These are phyloP conservation scores for Hyalella azteca DNA, from an alignment of 2,888 invertebrate species.

Conservation along the genomic window DNA sequence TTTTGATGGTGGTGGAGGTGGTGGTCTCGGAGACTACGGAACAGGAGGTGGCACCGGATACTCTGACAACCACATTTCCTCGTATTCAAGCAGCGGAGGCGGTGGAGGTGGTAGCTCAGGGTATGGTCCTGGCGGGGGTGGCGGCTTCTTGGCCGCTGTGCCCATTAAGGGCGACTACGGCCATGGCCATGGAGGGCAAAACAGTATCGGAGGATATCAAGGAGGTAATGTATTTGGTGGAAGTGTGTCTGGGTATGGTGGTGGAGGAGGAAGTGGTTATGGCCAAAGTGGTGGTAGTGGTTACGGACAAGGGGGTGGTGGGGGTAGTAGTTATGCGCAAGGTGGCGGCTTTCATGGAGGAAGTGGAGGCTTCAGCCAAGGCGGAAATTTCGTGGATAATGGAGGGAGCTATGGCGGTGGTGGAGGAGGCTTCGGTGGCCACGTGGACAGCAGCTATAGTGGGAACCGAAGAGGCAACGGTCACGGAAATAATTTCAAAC, in stretches of 20 bases:
- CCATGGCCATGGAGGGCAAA: background rate
- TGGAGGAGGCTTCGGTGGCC: background rate
- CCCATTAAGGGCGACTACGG: background rate
- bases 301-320: background rate
- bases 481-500: background rate
- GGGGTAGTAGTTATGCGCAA: background rate
- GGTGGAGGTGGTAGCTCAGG: background rate
- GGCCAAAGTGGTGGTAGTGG: background rate
- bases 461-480: background rate
- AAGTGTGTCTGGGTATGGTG: background rate
- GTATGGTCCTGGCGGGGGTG: background rate
- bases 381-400: background rate
- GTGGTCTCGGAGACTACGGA: background rate
- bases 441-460: background rate
- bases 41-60: background rate
- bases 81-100: too few relatives aligned
- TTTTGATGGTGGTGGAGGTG: conserved; percentile 1
- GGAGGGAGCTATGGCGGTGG: background rate
- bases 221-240: too few relatives aligned
- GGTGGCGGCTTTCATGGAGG: background rate
- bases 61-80: background rate
- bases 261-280: background rate
- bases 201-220: background rate
- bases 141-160: background rate
- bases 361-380: background rate